Conservation (phyloP, 2,888 invertebrate species). For the Lissonota sp. region DNA sequence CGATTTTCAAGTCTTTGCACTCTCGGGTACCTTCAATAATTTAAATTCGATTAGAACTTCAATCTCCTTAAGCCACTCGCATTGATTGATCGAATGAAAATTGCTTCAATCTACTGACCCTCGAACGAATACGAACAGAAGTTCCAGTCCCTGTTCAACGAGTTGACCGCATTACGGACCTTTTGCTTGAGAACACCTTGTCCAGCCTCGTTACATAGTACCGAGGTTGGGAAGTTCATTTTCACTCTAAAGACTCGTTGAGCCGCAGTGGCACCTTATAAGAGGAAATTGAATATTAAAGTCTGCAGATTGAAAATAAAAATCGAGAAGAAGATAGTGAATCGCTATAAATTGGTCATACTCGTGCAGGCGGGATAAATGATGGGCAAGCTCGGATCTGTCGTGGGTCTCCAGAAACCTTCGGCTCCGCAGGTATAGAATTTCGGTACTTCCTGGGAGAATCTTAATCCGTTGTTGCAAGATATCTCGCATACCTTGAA, state of each 20-base stretch:
- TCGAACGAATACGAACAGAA: slow-evolving; percentile 96
- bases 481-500: slow-evolving; percentile 97
- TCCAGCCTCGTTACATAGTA: slow-evolving; percentile 97
- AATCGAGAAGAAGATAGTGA: neutral
- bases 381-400: slow-evolving; percentile 91
- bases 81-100: neutral
- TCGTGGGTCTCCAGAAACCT: slow-evolving; percentile 98
- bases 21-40: slow-evolving; percentile 88
- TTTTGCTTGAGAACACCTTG: slow-evolving; percentile 96
- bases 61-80: neutral
- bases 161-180: slow-evolving; percentile 94
- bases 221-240: slow-evolving; percentile 98
- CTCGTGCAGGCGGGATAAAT: slow-evolving; percentile 97
- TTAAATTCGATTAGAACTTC: no score
- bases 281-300: slow-evolving; percentile 16
- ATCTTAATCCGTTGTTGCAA: slow-evolving; percentile 93
- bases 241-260: slow-evolving; percentile 96
- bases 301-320: slow-evolving; percentile 1
- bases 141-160: slow-evolving; percentile 97
- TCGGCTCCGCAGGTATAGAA: slow-evolving; percentile 99
- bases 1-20: slow-evolving; percentile 95
- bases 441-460: slow-evolving; percentile 96
- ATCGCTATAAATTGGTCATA: slow-evolving; percentile 81
- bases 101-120: slow-evolving; percentile 84
- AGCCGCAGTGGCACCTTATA: slow-evolving; percentile 93